Conservation (phyloP, 1,140 invertebrate species). For the Drosophila melanica region DNA sequence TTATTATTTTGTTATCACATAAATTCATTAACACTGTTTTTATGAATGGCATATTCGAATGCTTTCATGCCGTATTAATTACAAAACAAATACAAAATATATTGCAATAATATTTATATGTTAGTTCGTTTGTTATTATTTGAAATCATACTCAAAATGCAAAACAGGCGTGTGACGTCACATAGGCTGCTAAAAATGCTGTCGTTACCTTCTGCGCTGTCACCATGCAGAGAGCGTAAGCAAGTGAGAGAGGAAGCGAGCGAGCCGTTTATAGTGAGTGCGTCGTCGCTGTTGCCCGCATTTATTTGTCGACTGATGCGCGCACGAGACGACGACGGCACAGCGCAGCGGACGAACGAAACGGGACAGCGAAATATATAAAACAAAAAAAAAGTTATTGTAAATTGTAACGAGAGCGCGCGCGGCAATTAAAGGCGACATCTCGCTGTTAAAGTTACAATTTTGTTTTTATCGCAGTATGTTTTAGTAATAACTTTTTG, state of each 20-base stretch:
- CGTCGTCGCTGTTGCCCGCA: conserved; percentile 45
- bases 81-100: no score
- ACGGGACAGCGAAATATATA: conserved; percentile 20
- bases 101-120: no score
- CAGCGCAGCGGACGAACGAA: conserved; percentile 39
- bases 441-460: conserved; percentile 25
- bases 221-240: conserved; percentile 7
- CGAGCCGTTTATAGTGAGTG: conserved; percentile 34
- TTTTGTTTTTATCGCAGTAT: conserved; percentile 2
- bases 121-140: background rate
- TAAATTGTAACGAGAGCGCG: conserved; percentile 40
- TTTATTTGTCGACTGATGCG: conserved; percentile 65
- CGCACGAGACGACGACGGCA: conserved; percentile 48
- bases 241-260: conserved; percentile 6
- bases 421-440: conserved; percentile 30
- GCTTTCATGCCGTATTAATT: no score
- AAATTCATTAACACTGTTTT: no score
- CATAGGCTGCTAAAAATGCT: background rate
- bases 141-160: background rate
- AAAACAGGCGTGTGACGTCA: conserved; percentile 11
- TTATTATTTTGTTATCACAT: no score
- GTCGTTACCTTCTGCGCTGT: conserved; percentile 16
- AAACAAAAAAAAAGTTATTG: conserved; percentile 18
- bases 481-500: conserved; percentile 3
- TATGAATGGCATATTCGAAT: no score